Evolutionary conservation across 2,797 vertebrate species (phyloP), one percentile per base, ranked within the genome.

Genomic region (Leucoraja ocellata): DNA sequence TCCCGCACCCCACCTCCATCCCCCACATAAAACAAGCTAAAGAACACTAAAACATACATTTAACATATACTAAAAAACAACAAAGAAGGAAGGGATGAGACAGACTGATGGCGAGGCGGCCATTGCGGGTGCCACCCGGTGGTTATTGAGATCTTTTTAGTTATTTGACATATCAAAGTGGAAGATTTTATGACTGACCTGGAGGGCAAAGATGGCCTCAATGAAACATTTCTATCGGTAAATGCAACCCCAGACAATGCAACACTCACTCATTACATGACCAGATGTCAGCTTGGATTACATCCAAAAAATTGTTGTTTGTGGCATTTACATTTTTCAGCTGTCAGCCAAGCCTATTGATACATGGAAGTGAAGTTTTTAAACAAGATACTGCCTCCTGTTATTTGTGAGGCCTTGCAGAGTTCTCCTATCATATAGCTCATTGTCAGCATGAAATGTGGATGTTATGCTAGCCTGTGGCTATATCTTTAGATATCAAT

Each of bases 401-500:
- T 25, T 92, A 25, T 92, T 91, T 91, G 65, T 65, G 28, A 54
- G 90, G 7, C 39, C 71, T 92, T 92, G 28, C 36, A 54, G 68
- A 74, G 11, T 76, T 92, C 71, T 58, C 39, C 39, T n/a, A 54
- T 92, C 65, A 76, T 76, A 54, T 76, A 92, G 25, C 54, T 18
- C 58, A 92, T 18, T 92, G 71, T 92, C 90, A 92, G 90, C 71
- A 76, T 92, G 90, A 92, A 92, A 74, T 76, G 39, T 92, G 90
- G 28, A 92, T 92, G 90, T 76, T 16, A n/a, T 92, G 71, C 39
- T 39, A 92, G 90, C 90, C 90, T 76, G 23, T 92, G 39, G 90
- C 90, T 92, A 92, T 76, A 92, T 76, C 90, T 92, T 92, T 76
- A 92, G 90, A 74, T 76, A 92, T 92, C 39, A 74, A 71, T 39